These are phyloP conservation scores for Acrocephalus kingi DNA, from an alignment of 2,113 vertebrate species.

Conservation along the genomic window DNA sequence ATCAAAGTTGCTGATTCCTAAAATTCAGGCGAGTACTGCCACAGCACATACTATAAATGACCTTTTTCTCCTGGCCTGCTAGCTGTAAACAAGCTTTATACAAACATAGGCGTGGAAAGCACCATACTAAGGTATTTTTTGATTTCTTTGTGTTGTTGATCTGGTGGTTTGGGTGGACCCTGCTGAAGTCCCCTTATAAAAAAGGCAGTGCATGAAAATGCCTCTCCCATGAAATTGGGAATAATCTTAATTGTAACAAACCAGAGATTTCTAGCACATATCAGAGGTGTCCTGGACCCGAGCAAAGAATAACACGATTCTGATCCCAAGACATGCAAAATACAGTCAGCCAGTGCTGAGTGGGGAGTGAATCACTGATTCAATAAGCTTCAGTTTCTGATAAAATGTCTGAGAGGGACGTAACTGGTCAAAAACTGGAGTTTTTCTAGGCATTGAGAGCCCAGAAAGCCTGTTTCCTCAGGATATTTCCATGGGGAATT, in stretches of 20 bases:
- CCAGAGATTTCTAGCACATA: background rate
- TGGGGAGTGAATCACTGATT: background rate
- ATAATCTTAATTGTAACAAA: background rate
- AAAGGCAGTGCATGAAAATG: background rate
- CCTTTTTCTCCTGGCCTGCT: background rate
- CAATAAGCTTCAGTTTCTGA: background rate
- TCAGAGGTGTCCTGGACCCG: background rate
- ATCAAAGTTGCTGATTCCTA: conserved; percentile 11
- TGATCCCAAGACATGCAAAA: background rate
- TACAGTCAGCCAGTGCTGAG: background rate
- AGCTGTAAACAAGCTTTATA: background rate
- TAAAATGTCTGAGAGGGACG: background rate
- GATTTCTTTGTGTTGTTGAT: background rate
- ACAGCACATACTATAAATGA: background rate
- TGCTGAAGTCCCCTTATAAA: background rate
- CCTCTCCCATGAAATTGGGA: background rate
- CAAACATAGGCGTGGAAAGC: background rate
- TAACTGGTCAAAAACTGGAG: background rate
- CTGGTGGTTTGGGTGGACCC: background rate
- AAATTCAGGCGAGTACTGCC: background rate
- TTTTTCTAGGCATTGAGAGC: background rate
- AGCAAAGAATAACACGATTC: background rate
- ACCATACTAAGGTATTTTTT: background rate
- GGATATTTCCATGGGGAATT: background rate
- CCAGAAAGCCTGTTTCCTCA: background rate